These are phyloP conservation scores for Mystacides longicornis DNA, from an alignment of 2,888 invertebrate genomes.

Conservation along the genomic window DNA sequence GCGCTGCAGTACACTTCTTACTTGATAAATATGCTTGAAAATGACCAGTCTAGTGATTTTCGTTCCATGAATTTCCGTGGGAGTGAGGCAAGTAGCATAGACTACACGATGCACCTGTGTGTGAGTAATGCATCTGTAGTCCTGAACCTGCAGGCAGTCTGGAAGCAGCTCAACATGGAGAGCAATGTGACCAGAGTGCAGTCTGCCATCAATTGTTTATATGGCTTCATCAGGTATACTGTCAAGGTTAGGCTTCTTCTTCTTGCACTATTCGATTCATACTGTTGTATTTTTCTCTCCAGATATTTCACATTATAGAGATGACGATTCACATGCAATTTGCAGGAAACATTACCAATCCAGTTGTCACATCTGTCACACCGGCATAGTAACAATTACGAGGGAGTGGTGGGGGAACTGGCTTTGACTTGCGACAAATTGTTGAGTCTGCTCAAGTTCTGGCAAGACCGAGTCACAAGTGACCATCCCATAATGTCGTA, in stretches of 20 bases:
- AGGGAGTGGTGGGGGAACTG: constrained; percentile 32
- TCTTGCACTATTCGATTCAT: no score
- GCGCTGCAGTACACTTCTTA: constrained; percentile 45
- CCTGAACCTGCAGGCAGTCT: constrained; percentile 38
- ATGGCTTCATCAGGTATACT: constrained; percentile 42
- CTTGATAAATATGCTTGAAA: constrained; percentile 44
- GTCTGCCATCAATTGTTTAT: constrained; percentile 45
- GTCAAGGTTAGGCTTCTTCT: constrained; percentile 45
- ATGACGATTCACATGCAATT: no score
- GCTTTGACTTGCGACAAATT: constrained; percentile 41
- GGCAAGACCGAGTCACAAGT: constrained; percentile 33
- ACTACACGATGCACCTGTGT: constrained; percentile 21
- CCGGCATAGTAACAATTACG: neutral
- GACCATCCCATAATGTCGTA: constrained; percentile 15
- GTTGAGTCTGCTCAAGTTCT: constrained; percentile 41
- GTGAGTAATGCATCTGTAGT: constrained; percentile 39
- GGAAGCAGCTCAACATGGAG: constrained; percentile 41
- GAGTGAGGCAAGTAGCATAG: constrained; percentile 10
- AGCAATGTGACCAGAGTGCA: constrained; percentile 41
- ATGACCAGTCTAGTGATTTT: constrained; percentile 33
- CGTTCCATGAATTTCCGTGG: constrained; percentile 38
- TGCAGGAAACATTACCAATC: constrained; percentile 42
- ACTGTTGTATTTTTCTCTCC: no score
- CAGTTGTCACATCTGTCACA: constrained; percentile 36
- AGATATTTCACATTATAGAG: no score